A percentile compares a stretch with the other conserved stretches of the same genome.
phyloP scores from a whole-genome alignment of 2,113 vertebrate species.

The Tragulus kanchil region DNA sequence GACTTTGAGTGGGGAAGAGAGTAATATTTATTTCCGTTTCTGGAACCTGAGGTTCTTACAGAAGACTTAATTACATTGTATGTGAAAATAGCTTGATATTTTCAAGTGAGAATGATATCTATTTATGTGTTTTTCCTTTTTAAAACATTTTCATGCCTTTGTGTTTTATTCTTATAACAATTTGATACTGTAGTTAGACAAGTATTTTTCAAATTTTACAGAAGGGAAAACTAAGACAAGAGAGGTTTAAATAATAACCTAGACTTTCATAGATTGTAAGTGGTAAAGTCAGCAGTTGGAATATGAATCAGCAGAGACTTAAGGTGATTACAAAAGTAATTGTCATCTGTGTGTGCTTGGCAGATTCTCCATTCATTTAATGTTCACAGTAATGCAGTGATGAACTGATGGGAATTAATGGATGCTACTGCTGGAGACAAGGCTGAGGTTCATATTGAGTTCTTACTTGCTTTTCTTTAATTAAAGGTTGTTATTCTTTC shows the following conservation, averaged over 20 bases:
- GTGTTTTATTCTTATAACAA: neutral
- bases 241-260: neutral
- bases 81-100: neutral
- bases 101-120: neutral
- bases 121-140: neutral
- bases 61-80: neutral
- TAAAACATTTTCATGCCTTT: neutral
- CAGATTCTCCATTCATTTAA: neutral
- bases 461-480: neutral
- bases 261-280: neutral
- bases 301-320: neutral
- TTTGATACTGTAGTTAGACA: neutral
- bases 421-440: neutral
- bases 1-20: neutral
- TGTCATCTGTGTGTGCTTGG: neutral
- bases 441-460: neutral
- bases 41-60: neutral
- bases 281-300: neutral
- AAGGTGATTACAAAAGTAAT: neutral
- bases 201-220: neutral
- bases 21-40: neutral
- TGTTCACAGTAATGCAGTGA: fast-evolving
- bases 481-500: neutral
- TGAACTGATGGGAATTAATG: neutral
- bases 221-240: neutral